Percentiles rank a stretch among this genome's conserved stretches.
Conservation (phyloP, 2,113 vertebrate species). For the Bagarius yarrelli region DNA sequence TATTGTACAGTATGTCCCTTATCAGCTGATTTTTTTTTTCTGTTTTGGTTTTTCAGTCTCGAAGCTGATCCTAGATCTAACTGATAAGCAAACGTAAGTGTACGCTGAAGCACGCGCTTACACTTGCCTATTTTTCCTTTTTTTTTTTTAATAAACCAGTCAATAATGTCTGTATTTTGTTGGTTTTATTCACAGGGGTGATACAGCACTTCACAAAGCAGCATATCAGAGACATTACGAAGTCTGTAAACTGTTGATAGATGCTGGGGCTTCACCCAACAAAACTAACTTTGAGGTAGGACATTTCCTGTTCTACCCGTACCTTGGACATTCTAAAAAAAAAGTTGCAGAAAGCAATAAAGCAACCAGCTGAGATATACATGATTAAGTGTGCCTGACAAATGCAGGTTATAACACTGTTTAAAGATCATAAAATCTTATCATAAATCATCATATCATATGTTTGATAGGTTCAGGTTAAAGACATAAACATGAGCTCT, state of each 20-base stretch:
- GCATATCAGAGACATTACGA: constrained; percentile 81
- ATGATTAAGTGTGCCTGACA: background rate
- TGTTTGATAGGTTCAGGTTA: background rate
- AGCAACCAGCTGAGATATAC: background rate
- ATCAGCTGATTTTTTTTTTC: background rate
- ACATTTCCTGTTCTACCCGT: constrained; percentile 26
- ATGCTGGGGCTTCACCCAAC: constrained; percentile 85
- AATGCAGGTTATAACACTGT: background rate
- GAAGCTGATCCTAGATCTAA: constrained; percentile 85
- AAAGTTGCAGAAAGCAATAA: too few species aligned
- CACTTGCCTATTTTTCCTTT: background rate
- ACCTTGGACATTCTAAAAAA: background rate
- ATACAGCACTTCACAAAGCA: constrained; percentile 93
- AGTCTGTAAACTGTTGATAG: constrained; percentile 84
- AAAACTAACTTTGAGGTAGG: constrained; percentile 89
- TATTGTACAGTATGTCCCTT: too few species aligned
- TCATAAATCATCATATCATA: too few species aligned
- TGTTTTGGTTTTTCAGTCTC: constrained; percentile 74
- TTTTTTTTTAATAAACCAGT: too few species aligned
- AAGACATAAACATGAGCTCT: background rate
- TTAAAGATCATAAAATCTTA: background rate
- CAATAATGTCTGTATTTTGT: background rate
- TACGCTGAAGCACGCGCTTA: background rate
- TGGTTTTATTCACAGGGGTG: constrained; percentile 73
- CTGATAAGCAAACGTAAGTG: constrained; percentile 86